phyloP scores from a whole-genome alignment of 2,888 invertebrate species.

The Calliphora vomitoria region DNA sequence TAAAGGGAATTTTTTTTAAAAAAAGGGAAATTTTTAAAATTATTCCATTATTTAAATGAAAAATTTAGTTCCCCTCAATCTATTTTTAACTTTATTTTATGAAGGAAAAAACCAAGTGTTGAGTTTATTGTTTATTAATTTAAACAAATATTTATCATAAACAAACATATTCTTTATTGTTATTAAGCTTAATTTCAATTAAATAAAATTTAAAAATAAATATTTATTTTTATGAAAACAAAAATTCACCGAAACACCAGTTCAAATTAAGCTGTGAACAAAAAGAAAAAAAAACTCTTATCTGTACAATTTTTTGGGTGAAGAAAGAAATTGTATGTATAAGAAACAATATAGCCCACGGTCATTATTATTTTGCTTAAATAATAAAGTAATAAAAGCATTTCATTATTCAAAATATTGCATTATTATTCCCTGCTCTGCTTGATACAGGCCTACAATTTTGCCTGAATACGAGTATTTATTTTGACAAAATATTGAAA shows the following conservation, averaged over 20 bases:
- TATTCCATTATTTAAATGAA: no score
- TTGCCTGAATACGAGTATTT: not conserved
- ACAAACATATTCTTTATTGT: not conserved
- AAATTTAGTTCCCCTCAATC: no score
- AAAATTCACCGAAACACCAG: not conserved
- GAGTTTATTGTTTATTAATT: no score
- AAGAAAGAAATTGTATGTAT: conserved; percentile 18
- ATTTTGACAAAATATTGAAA: conserved; percentile 48
- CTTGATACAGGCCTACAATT: not conserved
- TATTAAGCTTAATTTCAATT: not conserved
- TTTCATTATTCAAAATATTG: not conserved
- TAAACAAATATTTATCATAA: conserved; percentile 1
- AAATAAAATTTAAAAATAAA: conserved; percentile 19
- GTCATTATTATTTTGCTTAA: not conserved
- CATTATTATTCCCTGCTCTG: not conserved
- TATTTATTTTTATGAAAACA: conserved; percentile 17
- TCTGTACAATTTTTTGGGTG: not conserved
- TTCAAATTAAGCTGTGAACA: not conserved
- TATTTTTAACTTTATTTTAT: no score
- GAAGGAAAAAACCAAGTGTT: no score
- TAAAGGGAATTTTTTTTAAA: no score
- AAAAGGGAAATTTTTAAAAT: no score
- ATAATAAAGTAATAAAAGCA: not conserved
- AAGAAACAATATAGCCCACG: not conserved
- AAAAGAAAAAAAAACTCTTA: not conserved